A percentile compares a stretch with the other conserved stretches of the same genome.
Conservation (phyloP, 2,888 invertebrate genomes). For the Neoscelio sp. region DNA sequence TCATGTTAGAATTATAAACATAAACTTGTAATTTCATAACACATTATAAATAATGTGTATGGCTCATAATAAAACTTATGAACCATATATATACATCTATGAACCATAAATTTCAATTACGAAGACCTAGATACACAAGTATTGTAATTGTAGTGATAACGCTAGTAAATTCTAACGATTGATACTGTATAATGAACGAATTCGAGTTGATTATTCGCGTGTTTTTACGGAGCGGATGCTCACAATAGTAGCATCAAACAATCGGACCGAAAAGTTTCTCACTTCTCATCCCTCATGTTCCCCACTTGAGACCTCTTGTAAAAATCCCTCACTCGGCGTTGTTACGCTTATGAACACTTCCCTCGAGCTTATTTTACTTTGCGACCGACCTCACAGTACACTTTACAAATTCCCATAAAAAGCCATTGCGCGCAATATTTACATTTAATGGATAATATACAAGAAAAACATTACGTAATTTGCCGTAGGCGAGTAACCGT, state of each 20-base stretch:
- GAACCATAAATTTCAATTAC: conserved; percentile 25
- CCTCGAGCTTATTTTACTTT: conserved; percentile 49
- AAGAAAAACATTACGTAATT: conserved; percentile 28
- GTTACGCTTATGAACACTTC: conserved; percentile 55
- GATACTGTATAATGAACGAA: conserved; percentile 16
- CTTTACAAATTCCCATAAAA: conserved; percentile 25
- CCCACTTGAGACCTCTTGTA: conserved; percentile 30
- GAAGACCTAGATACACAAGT: background rate
- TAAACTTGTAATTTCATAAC: background rate
- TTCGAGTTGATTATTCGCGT: conserved; percentile 43
- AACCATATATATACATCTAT: too few relatives aligned
- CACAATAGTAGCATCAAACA: conserved; percentile 43
- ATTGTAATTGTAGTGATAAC: conserved; percentile 20
- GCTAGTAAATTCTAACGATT: conserved; percentile 14
- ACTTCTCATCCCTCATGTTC: conserved; percentile 50
- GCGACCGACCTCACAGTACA: conserved; percentile 14
- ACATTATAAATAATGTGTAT: conserved; percentile 2
- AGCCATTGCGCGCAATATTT: conserved; percentile 4
- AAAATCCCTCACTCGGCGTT: conserved; percentile 36
- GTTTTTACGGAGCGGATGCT: conserved; percentile 2
- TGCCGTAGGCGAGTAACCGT: background rate
- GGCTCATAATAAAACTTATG: too few relatives aligned
- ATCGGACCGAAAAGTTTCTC: conserved; percentile 57
- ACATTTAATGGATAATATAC: conserved; percentile 20
- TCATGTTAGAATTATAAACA: too few relatives aligned